Evolutionary conservation across 2,888 invertebrate species (phyloP), one percentile per base, ranked within the genome.

Genomic region (Cryptocephalus moraei): DNA sequence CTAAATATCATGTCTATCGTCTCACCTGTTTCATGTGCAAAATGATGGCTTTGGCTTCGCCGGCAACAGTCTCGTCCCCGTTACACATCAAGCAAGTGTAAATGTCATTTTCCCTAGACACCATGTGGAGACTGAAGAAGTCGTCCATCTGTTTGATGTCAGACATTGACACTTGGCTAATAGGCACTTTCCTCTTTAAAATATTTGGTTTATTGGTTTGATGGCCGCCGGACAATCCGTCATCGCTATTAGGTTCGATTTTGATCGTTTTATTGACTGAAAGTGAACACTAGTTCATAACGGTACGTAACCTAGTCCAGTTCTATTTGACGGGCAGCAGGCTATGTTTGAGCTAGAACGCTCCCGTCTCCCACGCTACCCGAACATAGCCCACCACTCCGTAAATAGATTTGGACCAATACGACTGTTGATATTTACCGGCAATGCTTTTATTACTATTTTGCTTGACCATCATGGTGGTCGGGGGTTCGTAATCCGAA

Each of bases 31-130:
- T 80, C 59, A 86, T 67, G 55, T 88, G 87, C 0, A 72, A 63
- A 58, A 78, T 76, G 49, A 84, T 80, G 0, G 69, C 63, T 50
- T 78, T 78, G 0, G 81, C 77, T 57, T 81, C 79, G 12, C 75
- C 74, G 32, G 66, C 63, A 8, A 65, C 62, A 32, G 68, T 68
- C 33, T 73, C 71, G 9, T 66, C 64, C 9, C 64, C 62, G 32
- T 71, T 62, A 57, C 79, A 80, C 39, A 79, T 56, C 4, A 75
- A 63, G 55, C 80, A 80, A n/a, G 74, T 73, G 50, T 77, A 80
- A n/a, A 69, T 59, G 13, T 68, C 66, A 2, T 72, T 76, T 38
- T 56, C 56, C n/a, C 57, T 54, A 1, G 56, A 48, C 1, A 64
- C 61, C 44, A 61, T 49, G 9, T 60, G 58, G 9, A 52, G 14